A percentile compares a stretch with the other conserved stretches of the same genome.
Evolutionary conservation across 2,888 invertebrate species (phyloP).

Genomic region (Drosophila limbata): DNA sequence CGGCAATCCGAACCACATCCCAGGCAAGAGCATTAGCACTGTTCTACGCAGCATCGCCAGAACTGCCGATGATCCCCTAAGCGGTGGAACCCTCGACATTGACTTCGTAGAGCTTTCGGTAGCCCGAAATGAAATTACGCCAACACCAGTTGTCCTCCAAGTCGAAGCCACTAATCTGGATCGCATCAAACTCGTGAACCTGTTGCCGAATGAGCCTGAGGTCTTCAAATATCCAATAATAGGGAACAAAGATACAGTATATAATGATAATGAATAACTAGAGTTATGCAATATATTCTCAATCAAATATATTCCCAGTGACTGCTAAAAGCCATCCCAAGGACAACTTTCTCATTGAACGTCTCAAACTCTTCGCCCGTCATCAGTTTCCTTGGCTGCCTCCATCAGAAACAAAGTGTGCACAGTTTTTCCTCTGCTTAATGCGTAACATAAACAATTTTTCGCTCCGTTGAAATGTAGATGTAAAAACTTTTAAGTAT

Average conservation of each 20-base stretch:
- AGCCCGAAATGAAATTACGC: background rate
- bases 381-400: background rate
- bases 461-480: slow-evolving; percentile 36
- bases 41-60: slow-evolving; percentile 45
- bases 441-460: slow-evolving; percentile 56
- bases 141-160: slow-evolving; percentile 30
- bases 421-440: slow-evolving; percentile 21
- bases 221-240: too few species aligned
- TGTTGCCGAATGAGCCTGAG: background rate
- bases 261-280: too few species aligned
- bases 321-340: too few species aligned
- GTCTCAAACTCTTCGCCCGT: background rate
- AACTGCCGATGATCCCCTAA: slow-evolving; percentile 47
- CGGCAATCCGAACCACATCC: background rate
- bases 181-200: slow-evolving; percentile 7
- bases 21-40: background rate
- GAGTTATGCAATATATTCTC: too few species aligned
- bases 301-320: too few species aligned
- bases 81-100: slow-evolving; percentile 49
- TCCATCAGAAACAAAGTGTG: slow-evolving; percentile 19
- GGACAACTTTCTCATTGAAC: background rate
- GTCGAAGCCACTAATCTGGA: slow-evolving; percentile 26
- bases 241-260: too few species aligned
- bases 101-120: slow-evolving; percentile 1
- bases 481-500: slow-evolving; percentile 41